These are phyloP conservation scores for Hydroisotoma schaefferi DNA, from an alignment of 2,888 invertebrate species.

Conservation along the genomic window DNA sequence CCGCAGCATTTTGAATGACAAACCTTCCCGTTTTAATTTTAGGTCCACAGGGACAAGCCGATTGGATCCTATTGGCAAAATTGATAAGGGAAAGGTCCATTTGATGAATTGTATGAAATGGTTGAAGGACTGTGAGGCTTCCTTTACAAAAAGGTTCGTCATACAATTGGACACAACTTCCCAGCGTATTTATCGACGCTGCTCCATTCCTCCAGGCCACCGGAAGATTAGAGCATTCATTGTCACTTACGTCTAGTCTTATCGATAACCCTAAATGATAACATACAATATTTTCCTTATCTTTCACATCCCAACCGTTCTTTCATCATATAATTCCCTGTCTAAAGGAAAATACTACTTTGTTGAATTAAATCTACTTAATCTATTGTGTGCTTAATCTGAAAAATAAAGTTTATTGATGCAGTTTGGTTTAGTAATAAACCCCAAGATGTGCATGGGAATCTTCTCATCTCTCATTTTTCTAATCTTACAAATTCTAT, in stretches of 20 bases:
- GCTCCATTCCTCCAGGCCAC: conserved; percentile 26
- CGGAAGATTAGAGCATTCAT: conserved; percentile 34
- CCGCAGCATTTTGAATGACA: conserved; percentile 37
- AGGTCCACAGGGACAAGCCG: conserved; percentile 34
- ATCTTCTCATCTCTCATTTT: too few species aligned
- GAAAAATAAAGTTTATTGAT: too few species aligned
- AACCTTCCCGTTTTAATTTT: conserved; percentile 31
- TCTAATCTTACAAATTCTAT: too few species aligned
- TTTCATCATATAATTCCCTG: neutral
- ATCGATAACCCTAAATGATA: conserved; percentile 33
- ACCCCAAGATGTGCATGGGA: too few species aligned
- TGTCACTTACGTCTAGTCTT: conserved; percentile 35
- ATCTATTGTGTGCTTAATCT: neutral
- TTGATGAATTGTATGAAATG: conserved; percentile 38
- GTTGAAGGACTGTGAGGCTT: conserved; percentile 34
- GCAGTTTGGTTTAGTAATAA: too few species aligned
- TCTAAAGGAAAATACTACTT: neutral
- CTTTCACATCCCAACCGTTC: neutral
- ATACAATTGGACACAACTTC: conserved; percentile 36
- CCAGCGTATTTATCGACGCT: conserved; percentile 32
- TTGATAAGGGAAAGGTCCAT: conserved; percentile 40
- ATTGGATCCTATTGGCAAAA: conserved; percentile 30
- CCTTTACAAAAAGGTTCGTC: conserved; percentile 36
- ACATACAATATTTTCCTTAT: too few species aligned
- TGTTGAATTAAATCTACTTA: neutral